phyloP scores from a whole-genome alignment of 2,113 vertebrate genomes.

The Gobio gobio region DNA sequence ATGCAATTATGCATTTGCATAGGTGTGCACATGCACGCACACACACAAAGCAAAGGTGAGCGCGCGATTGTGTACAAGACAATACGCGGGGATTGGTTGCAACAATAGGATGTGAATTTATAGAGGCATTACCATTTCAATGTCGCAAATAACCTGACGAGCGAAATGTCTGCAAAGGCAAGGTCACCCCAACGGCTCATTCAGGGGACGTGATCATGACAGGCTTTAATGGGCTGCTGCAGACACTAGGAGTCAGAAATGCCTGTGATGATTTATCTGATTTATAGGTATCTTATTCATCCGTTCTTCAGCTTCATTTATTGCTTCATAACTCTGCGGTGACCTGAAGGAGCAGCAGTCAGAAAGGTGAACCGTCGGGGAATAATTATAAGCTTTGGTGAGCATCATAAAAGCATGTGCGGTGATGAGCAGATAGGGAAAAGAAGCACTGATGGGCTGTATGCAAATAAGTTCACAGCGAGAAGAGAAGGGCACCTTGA shows the following conservation, averaged over 20 bases:
- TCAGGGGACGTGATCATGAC: background rate
- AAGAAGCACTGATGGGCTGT: conserved; percentile 40
- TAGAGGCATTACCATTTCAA: conserved; percentile 22
- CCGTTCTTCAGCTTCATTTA: conserved; percentile 43
- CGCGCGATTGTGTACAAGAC: conserved; percentile 1
- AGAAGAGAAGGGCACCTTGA: conserved; percentile 53
- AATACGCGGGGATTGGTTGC: background rate
- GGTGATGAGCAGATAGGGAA: conserved; percentile 35
- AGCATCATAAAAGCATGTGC: conserved; percentile 36
- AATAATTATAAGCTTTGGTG: conserved; percentile 52
- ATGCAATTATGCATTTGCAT: conserved; percentile 7
- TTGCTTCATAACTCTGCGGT: conserved; percentile 37
- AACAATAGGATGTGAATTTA: conserved; percentile 22
- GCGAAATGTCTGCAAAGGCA: background rate
- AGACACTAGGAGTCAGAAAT: conserved; percentile 8
- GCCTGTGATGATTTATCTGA: conserved; percentile 28
- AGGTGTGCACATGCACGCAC: background rate
- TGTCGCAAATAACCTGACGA: conserved; percentile 14
- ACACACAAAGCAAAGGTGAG: background rate
- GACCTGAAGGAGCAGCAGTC: conserved; percentile 30
- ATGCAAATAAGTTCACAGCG: conserved; percentile 44
- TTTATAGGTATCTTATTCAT: conserved; percentile 54
- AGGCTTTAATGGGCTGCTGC: conserved; percentile 17
- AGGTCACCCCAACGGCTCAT: background rate
- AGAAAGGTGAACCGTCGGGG: conserved; percentile 42